These are phyloP conservation scores for Galerucella pusilla DNA, from an alignment of 2,888 invertebrate genomes.

Conservation along the genomic window DNA sequence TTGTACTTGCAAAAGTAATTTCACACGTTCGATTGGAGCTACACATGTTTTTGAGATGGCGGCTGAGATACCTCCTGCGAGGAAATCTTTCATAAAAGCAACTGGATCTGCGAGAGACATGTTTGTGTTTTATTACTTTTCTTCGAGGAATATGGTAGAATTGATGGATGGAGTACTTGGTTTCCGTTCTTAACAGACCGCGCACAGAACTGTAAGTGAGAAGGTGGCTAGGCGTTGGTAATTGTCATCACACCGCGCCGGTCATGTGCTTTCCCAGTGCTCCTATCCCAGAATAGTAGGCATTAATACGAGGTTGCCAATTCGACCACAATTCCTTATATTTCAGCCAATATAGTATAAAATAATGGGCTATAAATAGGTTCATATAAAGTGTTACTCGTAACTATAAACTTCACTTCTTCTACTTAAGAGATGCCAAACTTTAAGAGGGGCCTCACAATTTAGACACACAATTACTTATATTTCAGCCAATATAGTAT, in stretches of 20 bases:
- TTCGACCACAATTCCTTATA: neutral
- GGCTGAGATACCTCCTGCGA: constrained; percentile 92
- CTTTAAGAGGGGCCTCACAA: too few species aligned
- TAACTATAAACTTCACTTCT: too few species aligned
- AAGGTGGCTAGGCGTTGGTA: constrained; percentile 39
- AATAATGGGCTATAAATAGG: neutral
- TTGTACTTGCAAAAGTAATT: constrained; percentile 93
- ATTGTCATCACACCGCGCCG: constrained; percentile 47
- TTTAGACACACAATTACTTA: neutral
- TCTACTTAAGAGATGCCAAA: too few species aligned
- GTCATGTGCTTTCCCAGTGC: constrained; percentile 60
- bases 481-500: neutral
- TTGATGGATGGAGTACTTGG: constrained; percentile 20
- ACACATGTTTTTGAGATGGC: constrained; percentile 95
- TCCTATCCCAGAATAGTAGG: constrained; percentile 51
- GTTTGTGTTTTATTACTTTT: constrained; percentile 47
- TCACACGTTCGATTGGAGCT: constrained; percentile 95
- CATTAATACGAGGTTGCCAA: constrained; percentile 6
- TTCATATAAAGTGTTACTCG: too few species aligned
- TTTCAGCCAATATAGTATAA: neutral
- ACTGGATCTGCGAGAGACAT: constrained; percentile 76
- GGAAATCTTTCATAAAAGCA: constrained; percentile 89
- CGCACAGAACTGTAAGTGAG: constrained; percentile 70
- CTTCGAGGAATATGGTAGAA: constrained; percentile 41
- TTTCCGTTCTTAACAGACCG: constrained; percentile 61